Evolutionary conservation across 35 echinoderm and acorn worm genomes (phyloP).

Genomic region (Strongylocentrotus purpuratus): DNA sequence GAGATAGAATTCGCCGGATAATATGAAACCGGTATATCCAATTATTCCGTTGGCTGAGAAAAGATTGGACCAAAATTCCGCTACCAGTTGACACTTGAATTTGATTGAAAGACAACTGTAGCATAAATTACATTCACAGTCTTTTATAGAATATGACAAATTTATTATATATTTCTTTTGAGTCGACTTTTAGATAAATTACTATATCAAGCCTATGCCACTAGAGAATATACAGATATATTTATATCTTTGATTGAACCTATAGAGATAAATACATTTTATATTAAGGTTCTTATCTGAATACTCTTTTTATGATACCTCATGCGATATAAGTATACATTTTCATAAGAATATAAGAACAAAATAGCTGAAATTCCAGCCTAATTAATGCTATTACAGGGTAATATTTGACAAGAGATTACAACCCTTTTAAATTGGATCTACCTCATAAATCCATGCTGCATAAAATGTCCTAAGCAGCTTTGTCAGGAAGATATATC

Average conservation of each 20-base stretch:
- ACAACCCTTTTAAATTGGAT: background rate
- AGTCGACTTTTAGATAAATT: background rate
- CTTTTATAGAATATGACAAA: background rate
- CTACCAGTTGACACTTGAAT: background rate
- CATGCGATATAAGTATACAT: background rate
- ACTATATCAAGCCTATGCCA: background rate
- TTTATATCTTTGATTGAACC: background rate
- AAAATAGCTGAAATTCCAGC: background rate
- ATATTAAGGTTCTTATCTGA: background rate
- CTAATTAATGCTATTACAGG: background rate
- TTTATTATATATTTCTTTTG: background rate
- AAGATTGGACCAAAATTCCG: background rate
- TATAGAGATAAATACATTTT: background rate
- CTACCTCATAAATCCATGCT: background rate
- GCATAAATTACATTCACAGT: background rate
- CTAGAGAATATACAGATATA: background rate
- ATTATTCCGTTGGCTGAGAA: background rate
- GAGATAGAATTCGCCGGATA: background rate
- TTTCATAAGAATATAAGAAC: background rate
- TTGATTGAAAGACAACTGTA: slow-evolving; percentile 1
- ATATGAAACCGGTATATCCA: background rate
- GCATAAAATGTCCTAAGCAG: background rate
- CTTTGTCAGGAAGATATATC: background rate
- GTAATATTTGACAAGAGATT: background rate
- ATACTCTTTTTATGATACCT: background rate